Conservation (phyloP, 2,888 invertebrate species). For the Dyspetes luteomarginatus region DNA sequence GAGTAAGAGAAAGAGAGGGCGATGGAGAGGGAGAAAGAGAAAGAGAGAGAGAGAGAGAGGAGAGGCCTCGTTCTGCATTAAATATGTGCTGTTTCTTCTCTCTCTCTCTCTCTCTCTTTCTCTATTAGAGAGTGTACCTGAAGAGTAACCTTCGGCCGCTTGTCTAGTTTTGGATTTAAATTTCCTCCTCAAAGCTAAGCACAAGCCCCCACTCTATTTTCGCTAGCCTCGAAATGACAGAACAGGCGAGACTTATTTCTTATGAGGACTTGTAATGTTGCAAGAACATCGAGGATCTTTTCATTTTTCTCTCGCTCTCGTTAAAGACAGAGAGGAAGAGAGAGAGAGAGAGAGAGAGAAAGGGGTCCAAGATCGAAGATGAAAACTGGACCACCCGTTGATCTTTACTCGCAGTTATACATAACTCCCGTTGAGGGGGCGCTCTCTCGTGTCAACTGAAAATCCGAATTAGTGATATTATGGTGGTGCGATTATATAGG, state of each 20-base stretch:
- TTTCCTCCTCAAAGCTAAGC: constrained; percentile 61
- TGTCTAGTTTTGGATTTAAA: constrained; percentile 71
- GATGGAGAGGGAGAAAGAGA: constrained; percentile 17
- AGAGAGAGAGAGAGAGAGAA: constrained; percentile 1
- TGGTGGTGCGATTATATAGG: constrained; percentile 71
- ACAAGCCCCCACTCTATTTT: constrained; percentile 41
- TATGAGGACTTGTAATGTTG: constrained; percentile 35
- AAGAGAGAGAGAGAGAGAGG: too few species aligned
- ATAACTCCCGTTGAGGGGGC: constrained; percentile 53
- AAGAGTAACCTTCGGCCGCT: constrained; percentile 61
- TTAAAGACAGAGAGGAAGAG: neutral
- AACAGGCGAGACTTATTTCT: constrained; percentile 38
- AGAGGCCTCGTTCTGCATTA: neutral
- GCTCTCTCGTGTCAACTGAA: constrained; percentile 38
- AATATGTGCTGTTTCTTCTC: constrained; percentile 6
- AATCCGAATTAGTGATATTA: constrained; percentile 74
- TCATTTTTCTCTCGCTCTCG: constrained; percentile 20
- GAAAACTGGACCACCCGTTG: constrained; percentile 75
- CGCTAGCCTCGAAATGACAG: neutral
- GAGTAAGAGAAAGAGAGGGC: too few species aligned
- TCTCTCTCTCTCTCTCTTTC: neutral
- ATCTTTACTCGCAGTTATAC: constrained; percentile 63
- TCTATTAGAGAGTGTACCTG: constrained; percentile 69
- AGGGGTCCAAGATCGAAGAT: neutral
- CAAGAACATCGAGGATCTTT: constrained; percentile 5